Conservation (phyloP, 2,888 invertebrate species). For the Noctua janthe region DNA sequence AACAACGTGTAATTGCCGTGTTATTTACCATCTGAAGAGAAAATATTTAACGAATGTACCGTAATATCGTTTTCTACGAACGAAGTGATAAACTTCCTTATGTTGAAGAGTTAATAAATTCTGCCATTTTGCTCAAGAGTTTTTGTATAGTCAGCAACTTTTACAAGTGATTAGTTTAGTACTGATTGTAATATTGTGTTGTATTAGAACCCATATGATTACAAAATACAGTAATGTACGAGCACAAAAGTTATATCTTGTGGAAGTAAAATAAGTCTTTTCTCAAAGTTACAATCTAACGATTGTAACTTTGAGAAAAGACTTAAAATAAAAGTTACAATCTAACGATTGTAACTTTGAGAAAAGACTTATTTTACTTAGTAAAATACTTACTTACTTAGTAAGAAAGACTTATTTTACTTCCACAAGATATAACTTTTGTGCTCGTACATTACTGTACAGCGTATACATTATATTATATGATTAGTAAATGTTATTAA, state of each 20-base stretch:
- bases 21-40: conserved; percentile 32
- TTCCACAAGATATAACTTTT: not conserved
- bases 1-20: conserved; percentile 41
- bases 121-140: conserved; percentile 1
- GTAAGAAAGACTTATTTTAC: no score
- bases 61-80: conserved; percentile 39
- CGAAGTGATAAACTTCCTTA: conserved; percentile 24
- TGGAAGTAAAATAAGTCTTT: not conserved
- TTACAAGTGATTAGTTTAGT: not conserved
- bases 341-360: no score
- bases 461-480: no score
- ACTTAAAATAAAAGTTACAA: no score
- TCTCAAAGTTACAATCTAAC: not conserved
- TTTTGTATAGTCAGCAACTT: not conserved
- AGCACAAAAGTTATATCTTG: no score
- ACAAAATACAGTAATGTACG: no score
- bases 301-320: no score
- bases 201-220: not conserved
- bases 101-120: conserved; percentile 9
- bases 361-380: no score
- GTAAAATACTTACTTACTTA: no score
- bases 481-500: conserved; percentile 28
- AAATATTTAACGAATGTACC: conserved; percentile 25
- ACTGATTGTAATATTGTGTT: not conserved
- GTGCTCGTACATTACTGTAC: no score